Percentiles rank a stretch among this genome's conserved stretches.
Evolutionary conservation across 2,797 vertebrate species (phyloP).

Genomic region (Gastrophryne carolinensis): DNA sequence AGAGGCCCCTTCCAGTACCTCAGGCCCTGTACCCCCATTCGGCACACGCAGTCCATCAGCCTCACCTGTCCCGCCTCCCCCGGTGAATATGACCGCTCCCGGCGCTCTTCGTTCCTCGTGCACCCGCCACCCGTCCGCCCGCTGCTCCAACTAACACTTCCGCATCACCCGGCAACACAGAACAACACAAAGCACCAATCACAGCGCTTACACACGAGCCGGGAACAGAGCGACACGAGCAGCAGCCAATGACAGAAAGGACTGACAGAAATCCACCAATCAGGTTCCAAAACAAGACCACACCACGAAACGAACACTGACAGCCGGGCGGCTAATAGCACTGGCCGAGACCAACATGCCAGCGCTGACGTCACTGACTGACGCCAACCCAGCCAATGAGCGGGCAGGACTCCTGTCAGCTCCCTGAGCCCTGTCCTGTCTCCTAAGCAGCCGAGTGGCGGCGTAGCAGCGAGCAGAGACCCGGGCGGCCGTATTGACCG

Average conservation of each 20-base stretch:
- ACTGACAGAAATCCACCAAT: background rate
- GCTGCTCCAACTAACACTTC: constrained; percentile 30
- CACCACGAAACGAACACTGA: constrained; percentile 25
- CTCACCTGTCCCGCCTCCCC: background rate
- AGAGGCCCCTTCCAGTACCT: no score
- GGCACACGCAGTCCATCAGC: background rate
- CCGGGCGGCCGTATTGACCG: background rate
- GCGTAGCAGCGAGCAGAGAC: background rate
- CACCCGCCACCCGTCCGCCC: constrained; percentile 1
- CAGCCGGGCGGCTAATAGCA: constrained; percentile 17
- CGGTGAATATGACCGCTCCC: background rate
- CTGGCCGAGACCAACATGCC: background rate
- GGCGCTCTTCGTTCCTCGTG: constrained; percentile 14
- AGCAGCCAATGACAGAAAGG: constrained; percentile 3
- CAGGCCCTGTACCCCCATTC: background rate
- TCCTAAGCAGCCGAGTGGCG: background rate
- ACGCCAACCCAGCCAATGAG: background rate
- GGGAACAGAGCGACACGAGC: background rate
- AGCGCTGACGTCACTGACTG: constrained; percentile 17
- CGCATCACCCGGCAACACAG: constrained; percentile 50
- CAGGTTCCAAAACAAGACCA: background rate
- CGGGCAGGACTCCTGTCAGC: background rate
- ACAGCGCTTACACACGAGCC: background rate
- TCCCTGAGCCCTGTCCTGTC: background rate
- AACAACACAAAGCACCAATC: background rate